Evolutionary conservation across 2,797 vertebrate species (phyloP).

Genomic region (Characodon lateralis): DNA sequence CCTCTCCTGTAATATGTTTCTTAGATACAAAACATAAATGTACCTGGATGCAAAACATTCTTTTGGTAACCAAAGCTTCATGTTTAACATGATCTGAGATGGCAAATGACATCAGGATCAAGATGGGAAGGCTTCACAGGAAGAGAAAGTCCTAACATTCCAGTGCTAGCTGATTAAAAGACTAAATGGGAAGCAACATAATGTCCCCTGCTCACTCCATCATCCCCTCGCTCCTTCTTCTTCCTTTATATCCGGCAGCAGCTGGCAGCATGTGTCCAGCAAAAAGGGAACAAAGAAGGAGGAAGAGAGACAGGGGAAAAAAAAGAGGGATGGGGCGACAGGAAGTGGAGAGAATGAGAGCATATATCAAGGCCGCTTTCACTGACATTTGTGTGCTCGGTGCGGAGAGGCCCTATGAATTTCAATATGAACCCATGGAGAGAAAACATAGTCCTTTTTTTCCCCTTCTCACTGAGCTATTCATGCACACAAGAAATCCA

Average conservation of each 20-base stretch:
- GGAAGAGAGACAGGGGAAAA: conserved; percentile 64
- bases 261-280: conserved; percentile 64
- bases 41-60: conserved; percentile 18
- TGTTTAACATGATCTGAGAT: conserved; percentile 41
- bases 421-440: conserved; percentile 77
- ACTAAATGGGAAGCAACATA: conserved; percentile 69
- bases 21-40: conserved; percentile 35
- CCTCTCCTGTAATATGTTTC: conserved; percentile 34
- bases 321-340: conserved; percentile 75
- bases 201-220: conserved; percentile 64
- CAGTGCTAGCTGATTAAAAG: conserved; percentile 67
- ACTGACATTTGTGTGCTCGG: conserved; percentile 75
- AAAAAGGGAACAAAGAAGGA: conserved; percentile 72
- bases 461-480: conserved; percentile 66
- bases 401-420: conserved; percentile 80
- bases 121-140: conserved; percentile 49
- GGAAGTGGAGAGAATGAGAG: conserved; percentile 78
- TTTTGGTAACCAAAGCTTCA: conserved; percentile 27
- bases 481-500: conserved; percentile 77
- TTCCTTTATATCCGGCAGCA: conserved; percentile 56
- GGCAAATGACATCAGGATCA: conserved; percentile 36
- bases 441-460: conserved; percentile 64
- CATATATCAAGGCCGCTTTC: conserved; percentile 75
- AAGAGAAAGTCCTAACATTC: conserved; percentile 62
- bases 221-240: conserved; percentile 50